Conservation (phyloP, 2,797 vertebrate species). For the Megaceryle alcyon region DNA sequence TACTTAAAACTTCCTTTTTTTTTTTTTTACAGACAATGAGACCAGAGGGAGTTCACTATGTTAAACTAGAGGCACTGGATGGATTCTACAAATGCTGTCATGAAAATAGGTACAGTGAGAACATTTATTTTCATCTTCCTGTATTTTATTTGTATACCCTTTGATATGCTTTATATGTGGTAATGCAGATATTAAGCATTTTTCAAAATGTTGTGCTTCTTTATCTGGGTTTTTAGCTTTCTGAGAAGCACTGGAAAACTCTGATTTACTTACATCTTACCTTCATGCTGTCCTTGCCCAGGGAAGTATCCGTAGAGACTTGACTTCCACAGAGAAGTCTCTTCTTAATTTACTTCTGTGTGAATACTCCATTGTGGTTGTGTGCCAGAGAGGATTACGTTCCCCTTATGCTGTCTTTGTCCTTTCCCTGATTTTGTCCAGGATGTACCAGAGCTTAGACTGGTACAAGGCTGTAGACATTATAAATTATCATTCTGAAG, state of each 20-base stretch:
- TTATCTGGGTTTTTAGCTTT: neutral
- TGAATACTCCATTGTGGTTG: neutral
- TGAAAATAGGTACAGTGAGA: slow-evolving; percentile 43
- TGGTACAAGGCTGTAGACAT: neutral
- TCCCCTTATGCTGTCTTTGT: neutral
- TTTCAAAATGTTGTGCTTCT: neutral
- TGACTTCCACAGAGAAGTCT: neutral
- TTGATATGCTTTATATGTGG: neutral
- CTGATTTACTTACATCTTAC: neutral
- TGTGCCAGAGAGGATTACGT: neutral
- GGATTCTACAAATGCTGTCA: neutral
- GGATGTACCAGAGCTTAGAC: neutral
- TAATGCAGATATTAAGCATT: neutral
- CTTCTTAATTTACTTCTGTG: neutral
- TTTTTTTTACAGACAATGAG: slow-evolving; percentile 67
- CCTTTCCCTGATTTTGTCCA: neutral
- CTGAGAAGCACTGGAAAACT: neutral
- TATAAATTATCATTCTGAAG: neutral
- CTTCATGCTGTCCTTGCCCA: neutral
- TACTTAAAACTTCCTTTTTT: slow-evolving; percentile 37
- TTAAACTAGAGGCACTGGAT: slow-evolving; percentile 13
- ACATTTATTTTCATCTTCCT: neutral
- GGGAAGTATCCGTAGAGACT: neutral
- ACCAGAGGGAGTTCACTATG: slow-evolving; percentile 38
- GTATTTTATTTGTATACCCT: neutral